Conservation (phyloP, 1,140 invertebrate genomes). For the Apis florea region DNA sequence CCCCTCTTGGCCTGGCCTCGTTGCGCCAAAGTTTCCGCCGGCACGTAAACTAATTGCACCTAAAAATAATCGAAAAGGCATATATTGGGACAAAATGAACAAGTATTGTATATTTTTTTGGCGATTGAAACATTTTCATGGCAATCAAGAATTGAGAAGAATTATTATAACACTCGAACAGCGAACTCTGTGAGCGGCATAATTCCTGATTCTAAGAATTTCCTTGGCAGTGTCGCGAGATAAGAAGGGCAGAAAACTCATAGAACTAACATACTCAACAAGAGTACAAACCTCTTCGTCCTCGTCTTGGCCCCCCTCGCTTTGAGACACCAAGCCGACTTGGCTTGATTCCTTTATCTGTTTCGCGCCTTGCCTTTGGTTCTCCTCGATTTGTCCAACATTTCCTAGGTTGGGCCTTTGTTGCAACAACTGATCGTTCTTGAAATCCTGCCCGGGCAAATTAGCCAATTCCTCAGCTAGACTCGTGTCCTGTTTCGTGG, state of each 20-base stretch:
- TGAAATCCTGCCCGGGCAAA: slow-evolving; percentile 37
- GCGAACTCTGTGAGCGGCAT: too few species aligned
- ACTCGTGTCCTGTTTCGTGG: slow-evolving; percentile 28
- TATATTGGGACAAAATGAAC: too few species aligned
- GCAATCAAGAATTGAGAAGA: too few species aligned
- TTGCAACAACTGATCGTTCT: slow-evolving; percentile 27
- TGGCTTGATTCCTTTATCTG: slow-evolving; percentile 37
- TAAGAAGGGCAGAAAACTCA: too few species aligned
- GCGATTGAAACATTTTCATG: too few species aligned
- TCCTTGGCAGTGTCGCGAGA: too few species aligned
- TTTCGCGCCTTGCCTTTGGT: slow-evolving; percentile 28
- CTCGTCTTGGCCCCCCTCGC: slow-evolving; percentile 54
- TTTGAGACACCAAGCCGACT: neutral
- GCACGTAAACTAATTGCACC: slow-evolving; percentile 90
- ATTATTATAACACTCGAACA: too few species aligned
- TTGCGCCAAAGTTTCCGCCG: slow-evolving; percentile 86
- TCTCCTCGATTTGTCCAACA: slow-evolving; percentile 14
- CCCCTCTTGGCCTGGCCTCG: slow-evolving; percentile 76
- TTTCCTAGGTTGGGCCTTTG: slow-evolving; percentile 23
- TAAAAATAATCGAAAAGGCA: slow-evolving; percentile 64
- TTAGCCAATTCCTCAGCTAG: slow-evolving; percentile 26
- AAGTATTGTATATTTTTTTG: too few species aligned
- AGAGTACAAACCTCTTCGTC: slow-evolving; percentile 66
- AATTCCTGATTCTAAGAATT: too few species aligned
- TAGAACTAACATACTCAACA: too few species aligned